A percentile compares a stretch with the other conserved stretches of the same genome.
These are phyloP conservation scores for Brachyrhaphis roseni DNA, from an alignment of 2,797 vertebrate species.

Conservation along the genomic window DNA sequence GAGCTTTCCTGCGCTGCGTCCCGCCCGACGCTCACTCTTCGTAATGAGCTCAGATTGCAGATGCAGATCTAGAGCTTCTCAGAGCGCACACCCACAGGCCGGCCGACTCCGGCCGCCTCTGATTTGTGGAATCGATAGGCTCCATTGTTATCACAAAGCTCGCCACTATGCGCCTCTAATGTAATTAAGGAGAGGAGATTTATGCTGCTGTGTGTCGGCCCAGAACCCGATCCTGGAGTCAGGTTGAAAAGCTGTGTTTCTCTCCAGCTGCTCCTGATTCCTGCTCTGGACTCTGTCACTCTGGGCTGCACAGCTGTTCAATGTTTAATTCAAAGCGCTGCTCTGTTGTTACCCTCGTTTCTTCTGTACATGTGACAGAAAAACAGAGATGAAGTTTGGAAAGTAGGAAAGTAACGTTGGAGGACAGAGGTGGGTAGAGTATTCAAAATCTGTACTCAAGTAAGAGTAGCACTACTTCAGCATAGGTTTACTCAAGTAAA, in stretches of 20 bases:
- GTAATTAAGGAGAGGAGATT: constrained; percentile 95
- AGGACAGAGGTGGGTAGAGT: too few relatives aligned
- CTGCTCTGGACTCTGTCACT: constrained; percentile 83
- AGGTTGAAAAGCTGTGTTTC: constrained; percentile 83
- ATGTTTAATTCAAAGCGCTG: constrained; percentile 48
- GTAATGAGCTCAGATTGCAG: constrained; percentile 90
- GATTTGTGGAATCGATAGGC: constrained; percentile 89
- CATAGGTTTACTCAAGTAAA: too few relatives aligned
- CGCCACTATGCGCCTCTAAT: constrained; percentile 92
- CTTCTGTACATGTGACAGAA: constrained; percentile 7
- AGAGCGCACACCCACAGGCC: constrained; percentile 33
- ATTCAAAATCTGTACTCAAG: too few relatives aligned
- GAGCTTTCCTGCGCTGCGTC: constrained; percentile 43
- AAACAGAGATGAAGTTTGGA: constrained; percentile 46
- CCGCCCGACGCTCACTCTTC: constrained; percentile 80
- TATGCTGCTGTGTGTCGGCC: constrained; percentile 88
- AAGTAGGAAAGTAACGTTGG: constrained; percentile 9
- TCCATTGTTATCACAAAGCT: constrained; percentile 90
- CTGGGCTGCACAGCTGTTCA: constrained; percentile 51
- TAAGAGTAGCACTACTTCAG: too few relatives aligned
- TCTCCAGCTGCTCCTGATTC: constrained; percentile 91
- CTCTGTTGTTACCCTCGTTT: constrained; percentile 25
- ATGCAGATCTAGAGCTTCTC: constrained; percentile 80
- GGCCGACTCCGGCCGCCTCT: constrained; percentile 82
- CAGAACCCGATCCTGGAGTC: constrained; percentile 92